These are phyloP conservation scores for Laupala kohalensis DNA, from an alignment of 1,140 invertebrate genomes.

Conservation along the genomic window DNA sequence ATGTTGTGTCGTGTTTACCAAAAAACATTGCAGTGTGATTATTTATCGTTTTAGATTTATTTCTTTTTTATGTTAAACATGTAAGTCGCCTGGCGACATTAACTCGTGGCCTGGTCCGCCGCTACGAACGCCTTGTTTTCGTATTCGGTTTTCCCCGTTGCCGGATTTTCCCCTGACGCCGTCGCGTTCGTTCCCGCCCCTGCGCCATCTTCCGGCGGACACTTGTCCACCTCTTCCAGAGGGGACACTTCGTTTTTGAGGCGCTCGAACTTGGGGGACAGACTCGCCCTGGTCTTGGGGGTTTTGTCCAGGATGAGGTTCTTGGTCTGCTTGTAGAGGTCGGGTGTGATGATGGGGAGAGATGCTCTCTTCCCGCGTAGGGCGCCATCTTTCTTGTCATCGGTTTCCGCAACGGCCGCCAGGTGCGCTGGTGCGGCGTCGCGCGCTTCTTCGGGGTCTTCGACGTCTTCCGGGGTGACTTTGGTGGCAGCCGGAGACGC, in stretches of 20 bases:
- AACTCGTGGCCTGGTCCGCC: conserved; percentile 3
- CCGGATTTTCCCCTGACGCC: background rate
- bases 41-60: too few species aligned
- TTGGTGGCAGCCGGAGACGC: background rate
- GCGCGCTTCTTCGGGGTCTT: background rate
- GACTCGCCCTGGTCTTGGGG: conserved; percentile 21
- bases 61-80: too few species aligned
- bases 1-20: too few species aligned
- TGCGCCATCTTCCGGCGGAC: too few species aligned
- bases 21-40: too few species aligned
- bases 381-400: conserved; percentile 21
- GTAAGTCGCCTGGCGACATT: too few species aligned
- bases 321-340: conserved; percentile 32
- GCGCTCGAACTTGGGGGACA: conserved; percentile 28
- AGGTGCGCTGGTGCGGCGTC: background rate
- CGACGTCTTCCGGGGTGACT: background rate
- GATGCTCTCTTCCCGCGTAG: conserved; percentile 25
- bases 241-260: conserved; percentile 32
- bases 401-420: background rate
- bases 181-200: background rate
- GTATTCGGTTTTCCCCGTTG: background rate
- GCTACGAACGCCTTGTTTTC: conserved; percentile 9
- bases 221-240: conserved; percentile 29
- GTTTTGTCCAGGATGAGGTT: conserved; percentile 29
- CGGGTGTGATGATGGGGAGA: conserved; percentile 28